Percentiles rank a stretch among this genome's conserved stretches.
Evolutionary conservation across 2,797 vertebrate genomes (phyloP).

Genomic region (Threskiornis aethiopicus): DNA sequence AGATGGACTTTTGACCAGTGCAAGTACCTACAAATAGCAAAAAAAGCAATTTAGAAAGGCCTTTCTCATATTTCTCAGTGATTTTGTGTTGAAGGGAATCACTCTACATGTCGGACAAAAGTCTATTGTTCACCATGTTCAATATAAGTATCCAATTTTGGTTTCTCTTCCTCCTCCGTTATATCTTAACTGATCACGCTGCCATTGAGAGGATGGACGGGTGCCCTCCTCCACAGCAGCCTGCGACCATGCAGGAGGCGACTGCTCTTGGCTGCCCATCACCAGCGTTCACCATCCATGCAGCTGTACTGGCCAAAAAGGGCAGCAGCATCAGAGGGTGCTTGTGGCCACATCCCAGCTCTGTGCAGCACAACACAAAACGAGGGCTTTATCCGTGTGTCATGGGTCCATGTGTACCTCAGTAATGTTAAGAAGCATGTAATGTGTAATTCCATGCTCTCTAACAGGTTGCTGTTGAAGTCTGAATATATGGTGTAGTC

Average conservation of each 20-base stretch:
- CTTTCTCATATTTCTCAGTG: neutral
- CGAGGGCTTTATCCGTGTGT: accelerated
- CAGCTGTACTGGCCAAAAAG: neutral
- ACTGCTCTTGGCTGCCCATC: neutral
- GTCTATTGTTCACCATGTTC: neutral
- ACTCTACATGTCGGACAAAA: neutral
- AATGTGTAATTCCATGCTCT: no score
- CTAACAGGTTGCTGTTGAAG: neutral
- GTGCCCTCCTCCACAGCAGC: neutral
- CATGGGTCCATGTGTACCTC: neutral
- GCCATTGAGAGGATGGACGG: accelerated
- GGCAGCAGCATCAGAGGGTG: neutral
- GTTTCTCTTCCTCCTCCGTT: neutral
- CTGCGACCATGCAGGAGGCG: neutral
- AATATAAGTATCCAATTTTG: neutral
- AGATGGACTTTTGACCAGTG: neutral
- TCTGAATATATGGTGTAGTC: neutral
- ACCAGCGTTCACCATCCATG: accelerated
- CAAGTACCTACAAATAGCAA: neutral
- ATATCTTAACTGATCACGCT: neutral
- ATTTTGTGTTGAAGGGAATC: neutral
- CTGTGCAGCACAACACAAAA: neutral
- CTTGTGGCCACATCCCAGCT: neutral
- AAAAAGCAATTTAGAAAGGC: neutral
- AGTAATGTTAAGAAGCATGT: neutral